Conservation (phyloP, 2,888 invertebrate genomes). For the Tachina fera region DNA sequence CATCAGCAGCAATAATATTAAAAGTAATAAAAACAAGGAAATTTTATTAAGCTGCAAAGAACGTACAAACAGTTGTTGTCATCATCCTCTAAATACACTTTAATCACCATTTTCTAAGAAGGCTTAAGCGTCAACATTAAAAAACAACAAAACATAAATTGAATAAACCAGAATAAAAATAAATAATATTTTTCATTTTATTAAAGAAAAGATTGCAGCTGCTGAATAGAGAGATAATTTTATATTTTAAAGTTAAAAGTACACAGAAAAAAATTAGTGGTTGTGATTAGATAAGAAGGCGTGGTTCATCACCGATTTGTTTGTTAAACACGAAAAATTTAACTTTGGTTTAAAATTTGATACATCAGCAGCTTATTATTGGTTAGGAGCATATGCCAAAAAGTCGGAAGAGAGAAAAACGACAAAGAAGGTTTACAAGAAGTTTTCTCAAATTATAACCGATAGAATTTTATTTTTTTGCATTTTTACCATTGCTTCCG, state of each 20-base stretch:
- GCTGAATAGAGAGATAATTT: background rate
- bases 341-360: too few species aligned
- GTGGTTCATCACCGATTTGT: too few species aligned
- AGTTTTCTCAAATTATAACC: too few species aligned
- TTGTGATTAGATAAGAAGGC: too few species aligned
- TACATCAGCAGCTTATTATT: too few species aligned
- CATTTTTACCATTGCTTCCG: too few species aligned
- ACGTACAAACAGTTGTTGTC: slow-evolving; percentile 46
- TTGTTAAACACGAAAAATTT: too few species aligned
- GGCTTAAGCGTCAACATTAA: slow-evolving; percentile 59
- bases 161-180: background rate
- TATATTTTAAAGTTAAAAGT: background rate
- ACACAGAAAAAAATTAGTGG: background rate
- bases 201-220: slow-evolving; percentile 32
- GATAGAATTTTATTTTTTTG: too few species aligned
- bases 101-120: slow-evolving; percentile 60
- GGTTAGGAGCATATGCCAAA: too few species aligned
- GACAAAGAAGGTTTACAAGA: too few species aligned
- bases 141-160: slow-evolving; percentile 15
- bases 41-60: slow-evolving; percentile 31
- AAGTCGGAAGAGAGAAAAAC: too few species aligned
- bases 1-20: background rate
- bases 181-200: slow-evolving; percentile 22
- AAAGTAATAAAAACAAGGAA: background rate
- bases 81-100: slow-evolving; percentile 56